Base-by-base conservation (phyloP, 1,140 invertebrate genomes). In the Heliothis virescens region DNA sequence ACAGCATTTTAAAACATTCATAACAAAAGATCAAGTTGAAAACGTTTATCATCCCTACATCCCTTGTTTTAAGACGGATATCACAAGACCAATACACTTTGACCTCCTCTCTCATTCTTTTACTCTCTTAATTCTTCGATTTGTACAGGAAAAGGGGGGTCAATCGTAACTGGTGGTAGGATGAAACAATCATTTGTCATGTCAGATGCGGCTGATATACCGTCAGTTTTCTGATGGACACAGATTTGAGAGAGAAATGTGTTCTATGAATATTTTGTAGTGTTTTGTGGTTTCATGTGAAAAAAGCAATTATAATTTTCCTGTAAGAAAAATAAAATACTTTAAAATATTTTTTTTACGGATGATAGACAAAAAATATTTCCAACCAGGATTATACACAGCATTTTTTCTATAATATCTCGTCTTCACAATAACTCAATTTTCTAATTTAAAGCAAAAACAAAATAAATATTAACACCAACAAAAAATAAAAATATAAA, bases 171-270 rank as follows among this genome's bases (percentile, higher is more conserved):
- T 88, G 91, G 91, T 82, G 52, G 48, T 72, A 16, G 55, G 81
- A 76, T 85, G 71, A 76, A 81, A 74, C 73, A 63, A 87, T 92
- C 90, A 91, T 94, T 93, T 92, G 90, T 94, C 91, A 89, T 89
- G 91, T 94, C 91, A 91, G 91, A 94, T 94, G 81, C 69, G 83
- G 72, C 89, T 82, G 91, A 93, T 93, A 91, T 74, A 73, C 73
- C 79, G 87, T 90, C 90, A 87, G 79, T 71, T 73, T 72, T 41
- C 75, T 91, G 92, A 92, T 90, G 91, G 90, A 90, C 91, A 83
- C 78, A 92, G 92, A 92, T 92, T 92, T 91, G 91, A 89, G 85
- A 87, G 91, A 89, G 85, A 87, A 87, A 90, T 87, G 76, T 83
- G 75, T 81, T 86, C 88, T 91, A 90, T 92, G 89, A 91, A 92